These are phyloP conservation scores for Erpobdella octoculata DNA, from an alignment of 2,888 invertebrate genomes.

Conservation along the genomic window DNA sequence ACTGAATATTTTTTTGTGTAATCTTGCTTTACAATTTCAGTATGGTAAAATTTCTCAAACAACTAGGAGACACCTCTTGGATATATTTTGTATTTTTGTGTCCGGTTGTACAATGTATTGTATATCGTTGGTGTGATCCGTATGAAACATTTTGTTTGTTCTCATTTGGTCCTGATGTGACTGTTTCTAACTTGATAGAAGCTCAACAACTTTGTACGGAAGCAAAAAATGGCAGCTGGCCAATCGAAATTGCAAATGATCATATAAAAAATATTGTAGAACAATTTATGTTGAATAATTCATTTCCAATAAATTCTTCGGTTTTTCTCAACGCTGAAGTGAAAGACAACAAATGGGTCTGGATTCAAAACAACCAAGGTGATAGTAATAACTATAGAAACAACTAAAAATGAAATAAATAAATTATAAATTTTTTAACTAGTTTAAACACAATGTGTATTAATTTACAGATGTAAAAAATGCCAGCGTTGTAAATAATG, in stretches of 20 bases:
- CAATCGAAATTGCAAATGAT: not conserved
- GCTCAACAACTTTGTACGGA: not conserved
- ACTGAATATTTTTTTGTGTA: not conserved
- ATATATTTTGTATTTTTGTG: no score
- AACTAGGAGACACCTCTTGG: no score
- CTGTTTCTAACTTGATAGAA: not conserved
- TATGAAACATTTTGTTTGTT: not conserved
- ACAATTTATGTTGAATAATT: not conserved
- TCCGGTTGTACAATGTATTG: no score
- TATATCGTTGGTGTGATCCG: no score
- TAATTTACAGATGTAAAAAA: no score
- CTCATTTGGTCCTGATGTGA: constrained; percentile 1
- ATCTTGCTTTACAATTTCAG: no score
- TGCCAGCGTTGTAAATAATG: no score
- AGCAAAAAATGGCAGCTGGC: not conserved
- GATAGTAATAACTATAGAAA: no score
- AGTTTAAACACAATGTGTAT: no score
- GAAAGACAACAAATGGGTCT: not conserved
- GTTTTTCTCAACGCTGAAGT: not conserved
- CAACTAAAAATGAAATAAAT: no score
- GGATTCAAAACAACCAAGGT: not conserved
- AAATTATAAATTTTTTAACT: no score
- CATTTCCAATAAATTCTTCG: not conserved
- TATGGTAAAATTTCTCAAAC: no score
- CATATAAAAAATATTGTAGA: not conserved